Base-by-base conservation (phyloP, 2,113 vertebrate species). In the Drymodes brunneopygia region DNA sequence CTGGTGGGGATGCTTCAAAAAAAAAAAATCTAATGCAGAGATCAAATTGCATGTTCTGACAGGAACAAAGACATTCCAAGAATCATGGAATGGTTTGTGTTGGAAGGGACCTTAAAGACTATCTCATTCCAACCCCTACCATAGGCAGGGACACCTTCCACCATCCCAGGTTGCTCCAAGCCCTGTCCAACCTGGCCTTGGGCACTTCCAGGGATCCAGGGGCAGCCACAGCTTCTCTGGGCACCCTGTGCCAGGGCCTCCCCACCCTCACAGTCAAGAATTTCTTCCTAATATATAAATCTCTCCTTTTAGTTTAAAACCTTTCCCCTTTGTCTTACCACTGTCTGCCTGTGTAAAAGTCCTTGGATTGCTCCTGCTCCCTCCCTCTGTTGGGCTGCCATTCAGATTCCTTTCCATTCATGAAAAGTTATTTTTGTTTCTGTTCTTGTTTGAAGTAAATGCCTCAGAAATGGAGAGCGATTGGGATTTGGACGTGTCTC, bases 231-330 rank as follows among this genome's bases (percentile, higher is more conserved):
- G 80, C 48, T 83, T 8, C 31, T 78, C 23, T 74, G 78, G 13
- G 9, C 29, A 67, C 0, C 18, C 69, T 36, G 48, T 28, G 31
- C 71, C 48, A 57, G 48, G 14, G 18, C 8, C 16, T 56, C 10
- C 0, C 1, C 56, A 69, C 4, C 48, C 15, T 77, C 18, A 33
- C 23, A 51, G 50, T 15, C 4, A n/a, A 13, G 0, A 51, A 71
- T 45, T 78, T 14, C 29, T 54, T 40, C 21, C 64, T 18, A 7
- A 22, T 33, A 10, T 33, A 5, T 44, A 44, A 57, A 64, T 44
- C 19, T 64, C 9, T 33, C 33, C 24, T 64, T 83, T 50, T 27
- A 78, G 19, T 42, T 45, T 18, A 10, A 64, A 71, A 28, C 14
- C 28, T 38, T 45, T 84, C 7, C 50, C 36, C 5, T 36, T 78